Conservation (phyloP, 2,888 invertebrate species). For the Notodonta dromedarius region DNA sequence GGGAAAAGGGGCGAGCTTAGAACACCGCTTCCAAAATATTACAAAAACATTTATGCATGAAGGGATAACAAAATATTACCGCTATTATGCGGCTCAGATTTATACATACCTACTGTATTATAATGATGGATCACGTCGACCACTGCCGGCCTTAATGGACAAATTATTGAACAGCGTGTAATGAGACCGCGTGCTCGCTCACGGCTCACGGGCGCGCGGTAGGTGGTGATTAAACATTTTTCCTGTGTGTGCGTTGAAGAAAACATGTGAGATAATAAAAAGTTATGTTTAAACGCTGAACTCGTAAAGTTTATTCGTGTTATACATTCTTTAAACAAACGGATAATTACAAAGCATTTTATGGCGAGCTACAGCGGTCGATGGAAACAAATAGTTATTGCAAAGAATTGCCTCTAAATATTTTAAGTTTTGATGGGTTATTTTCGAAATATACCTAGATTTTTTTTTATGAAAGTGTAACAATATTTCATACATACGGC, state of each 20-base stretch:
- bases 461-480: not conserved
- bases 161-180: slow-evolving; percentile 62
- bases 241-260: slow-evolving; percentile 58
- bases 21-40: slow-evolving; percentile 74
- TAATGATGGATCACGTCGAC: slow-evolving; percentile 54
- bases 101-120: slow-evolving; percentile 58
- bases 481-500: not conserved
- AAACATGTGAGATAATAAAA: slow-evolving; percentile 81
- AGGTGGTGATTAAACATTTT: slow-evolving; percentile 61
- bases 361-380: slow-evolving; percentile 63
- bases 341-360: slow-evolving; percentile 75
- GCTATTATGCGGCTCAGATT: slow-evolving; percentile 66
- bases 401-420: slow-evolving; percentile 55
- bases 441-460: not conserved
- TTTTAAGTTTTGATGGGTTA: slow-evolving; percentile 48
- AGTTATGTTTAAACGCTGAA: slow-evolving; percentile 72
- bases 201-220: slow-evolving; percentile 44
- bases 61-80: slow-evolving; percentile 75
- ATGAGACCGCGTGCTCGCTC: slow-evolving; percentile 46
- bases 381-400: slow-evolving; percentile 63
- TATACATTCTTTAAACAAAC: slow-evolving; percentile 78
- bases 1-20: slow-evolving; percentile 51
- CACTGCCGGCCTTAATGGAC: slow-evolving; percentile 56
- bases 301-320: slow-evolving; percentile 82
- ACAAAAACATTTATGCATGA: slow-evolving; percentile 81